Evolutionary conservation across 1,140 invertebrate genomes (phyloP), one percentile per base, ranked within the genome.

Genomic region (Ylistrum balloti): DNA sequence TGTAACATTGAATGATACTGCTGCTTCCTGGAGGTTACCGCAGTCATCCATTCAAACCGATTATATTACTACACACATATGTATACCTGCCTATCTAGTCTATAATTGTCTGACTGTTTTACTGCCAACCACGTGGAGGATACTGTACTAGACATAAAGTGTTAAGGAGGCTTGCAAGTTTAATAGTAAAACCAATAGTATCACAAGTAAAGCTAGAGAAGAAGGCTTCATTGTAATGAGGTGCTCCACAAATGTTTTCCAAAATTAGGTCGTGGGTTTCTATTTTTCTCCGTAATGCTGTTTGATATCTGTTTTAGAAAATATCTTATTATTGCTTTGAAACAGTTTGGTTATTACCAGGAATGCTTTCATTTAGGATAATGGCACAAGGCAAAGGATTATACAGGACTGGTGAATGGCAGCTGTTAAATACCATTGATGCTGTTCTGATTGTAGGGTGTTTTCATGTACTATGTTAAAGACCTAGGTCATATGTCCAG

Each of bases 351-450:
- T 74, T 74, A 74, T 74, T 74, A 74, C 56, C 56, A 74, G 56
- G 56, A 74, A 74, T 74, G 56, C 56, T 74, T 74, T 74, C 56
- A 74, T 74, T 74, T 74, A 74, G 56, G 56, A 74, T 74, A 28
- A 74, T 74, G 56, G n/a, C 56, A 74, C n/a, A 74, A 9, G 11
- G 56, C 56, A 74, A n/a, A 74, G n/a, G 22, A 17, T n/a, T 74
- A 1, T 11, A 15, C 20, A 2, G 7, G 45, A 17, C 13, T 17
- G 56, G 56, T 74, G 56, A 28, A 28, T 28, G n/a, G 56, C n/a
- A 74, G 56, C 56, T 74, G 56, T 74, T 74, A 28, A 74, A 28
- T 48, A 20, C 22, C 35, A 38, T 74, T 1, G n/a, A n/a, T 74
- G n/a, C 17, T 74, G 56, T 48, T 48, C 22, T 13, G n/a, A n/a